A percentile compares a stretch with the other conserved stretches of the same genome.
These are phyloP conservation scores for Eonycteris spelaea DNA, from an alignment of 2,113 vertebrate species.

Conservation along the genomic window DNA sequence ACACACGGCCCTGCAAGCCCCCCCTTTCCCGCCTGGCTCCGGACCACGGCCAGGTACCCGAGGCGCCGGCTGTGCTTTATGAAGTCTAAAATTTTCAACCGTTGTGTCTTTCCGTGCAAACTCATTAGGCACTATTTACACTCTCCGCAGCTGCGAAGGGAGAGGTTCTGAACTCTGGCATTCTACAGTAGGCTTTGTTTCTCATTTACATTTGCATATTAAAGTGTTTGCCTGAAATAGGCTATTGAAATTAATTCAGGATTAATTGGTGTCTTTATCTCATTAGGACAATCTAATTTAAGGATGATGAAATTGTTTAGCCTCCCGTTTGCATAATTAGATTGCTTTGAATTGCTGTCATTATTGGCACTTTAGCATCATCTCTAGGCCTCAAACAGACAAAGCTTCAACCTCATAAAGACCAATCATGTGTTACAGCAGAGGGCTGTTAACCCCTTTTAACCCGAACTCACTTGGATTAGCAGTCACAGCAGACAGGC, in stretches of 20 bases:
- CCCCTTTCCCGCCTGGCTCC: conserved; percentile 1
- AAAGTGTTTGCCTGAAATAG: conserved; percentile 97
- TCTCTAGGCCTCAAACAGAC: conserved; percentile 93
- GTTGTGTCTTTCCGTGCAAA: conserved; percentile 85
- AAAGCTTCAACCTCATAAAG: conserved; percentile 96
- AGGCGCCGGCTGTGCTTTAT: conserved; percentile 84
- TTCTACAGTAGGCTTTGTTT: conserved; percentile 92
- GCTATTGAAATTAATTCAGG: conserved; percentile 98
- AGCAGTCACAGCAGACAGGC: conserved; percentile 46
- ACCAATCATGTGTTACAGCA: conserved; percentile 94
- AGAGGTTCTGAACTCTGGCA: conserved; percentile 91
- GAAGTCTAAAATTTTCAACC: conserved; percentile 84
- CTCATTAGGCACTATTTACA: conserved; percentile 88
- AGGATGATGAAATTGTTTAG: conserved; percentile 99
- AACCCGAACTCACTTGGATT: conserved; percentile 79
- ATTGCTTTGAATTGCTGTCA: conserved; percentile 99
- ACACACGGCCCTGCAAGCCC: background rate
- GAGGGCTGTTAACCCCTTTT: conserved; percentile 89
- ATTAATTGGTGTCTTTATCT: conserved; percentile 99
- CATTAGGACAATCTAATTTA: conserved; percentile 99
- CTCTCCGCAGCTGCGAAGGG: conserved; percentile 87
- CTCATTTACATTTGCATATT: conserved; percentile 97
- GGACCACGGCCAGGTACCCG: conserved; percentile 75
- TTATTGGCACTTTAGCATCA: conserved; percentile 99
- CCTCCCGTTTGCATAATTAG: conserved; percentile 99